Evolutionary conservation across 2,888 invertebrate genomes (phyloP).

Genomic region (Beris morrisii): DNA sequence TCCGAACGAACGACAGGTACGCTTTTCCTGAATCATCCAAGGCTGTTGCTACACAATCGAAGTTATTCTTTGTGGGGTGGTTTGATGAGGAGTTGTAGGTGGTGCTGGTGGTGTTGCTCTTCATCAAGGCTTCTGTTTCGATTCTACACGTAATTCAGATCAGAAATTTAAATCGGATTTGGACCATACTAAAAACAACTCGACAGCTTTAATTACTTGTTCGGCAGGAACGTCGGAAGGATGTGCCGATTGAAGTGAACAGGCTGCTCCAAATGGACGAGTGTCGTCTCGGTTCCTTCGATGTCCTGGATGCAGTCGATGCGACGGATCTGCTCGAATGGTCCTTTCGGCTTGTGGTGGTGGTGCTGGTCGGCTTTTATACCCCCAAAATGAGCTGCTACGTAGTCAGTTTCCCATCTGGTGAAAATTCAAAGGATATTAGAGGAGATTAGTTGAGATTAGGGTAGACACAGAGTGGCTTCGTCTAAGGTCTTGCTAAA

Average conservation of each 20-base stretch:
- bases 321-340: slow-evolving; percentile 69
- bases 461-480: too few species aligned
- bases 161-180: not conserved
- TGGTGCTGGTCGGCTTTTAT: slow-evolving; percentile 56
- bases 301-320: slow-evolving; percentile 64
- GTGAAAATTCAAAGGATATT: slow-evolving; percentile 39
- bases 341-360: slow-evolving; percentile 62
- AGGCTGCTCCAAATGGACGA: slow-evolving; percentile 65
- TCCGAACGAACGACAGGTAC: slow-evolving; percentile 58
- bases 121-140: slow-evolving; percentile 1
- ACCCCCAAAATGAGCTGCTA: slow-evolving; percentile 69
- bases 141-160: not conserved
- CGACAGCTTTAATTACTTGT: slow-evolving; percentile 54
- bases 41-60: slow-evolving; percentile 66
- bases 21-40: slow-evolving; percentile 60
- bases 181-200: not conserved
- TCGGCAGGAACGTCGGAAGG: slow-evolving; percentile 64
- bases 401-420: slow-evolving; percentile 62
- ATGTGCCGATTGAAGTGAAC: slow-evolving; percentile 66
- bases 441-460: not conserved
- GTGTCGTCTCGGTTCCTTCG: slow-evolving; percentile 61
- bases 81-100: too few species aligned
- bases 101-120: too few species aligned
- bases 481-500: too few species aligned
- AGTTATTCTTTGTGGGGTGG: slow-evolving; percentile 48